These are phyloP conservation scores for Tricholaema leucomelas DNA, from an alignment of 2,113 vertebrate species.

Conservation along the genomic window DNA sequence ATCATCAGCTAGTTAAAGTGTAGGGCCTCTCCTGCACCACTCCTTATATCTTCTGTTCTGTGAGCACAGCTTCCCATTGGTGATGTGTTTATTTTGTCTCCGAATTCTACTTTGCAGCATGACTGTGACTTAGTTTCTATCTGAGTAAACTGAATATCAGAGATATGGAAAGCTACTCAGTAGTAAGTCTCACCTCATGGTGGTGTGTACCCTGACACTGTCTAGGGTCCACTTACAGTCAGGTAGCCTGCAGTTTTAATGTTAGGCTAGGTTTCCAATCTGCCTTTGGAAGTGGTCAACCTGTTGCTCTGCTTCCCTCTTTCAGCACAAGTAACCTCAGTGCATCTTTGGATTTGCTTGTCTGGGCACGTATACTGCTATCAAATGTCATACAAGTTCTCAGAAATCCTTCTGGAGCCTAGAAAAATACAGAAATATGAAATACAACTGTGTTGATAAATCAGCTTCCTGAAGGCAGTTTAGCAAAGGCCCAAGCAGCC, in stretches of 20 bases:
- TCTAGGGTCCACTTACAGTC: background rate
- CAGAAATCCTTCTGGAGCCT: background rate
- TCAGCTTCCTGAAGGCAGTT: background rate
- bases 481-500: background rate
- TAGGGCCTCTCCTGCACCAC: background rate
- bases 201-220: background rate
- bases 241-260: background rate
- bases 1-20: slow-evolving; percentile 28
- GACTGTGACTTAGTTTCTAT: too few relatives aligned
- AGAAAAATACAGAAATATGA: background rate
- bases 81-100: background rate
- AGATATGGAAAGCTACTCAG: background rate
- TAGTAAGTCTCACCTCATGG: background rate
- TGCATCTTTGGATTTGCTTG: background rate
- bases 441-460: background rate
- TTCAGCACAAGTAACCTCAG: background rate
- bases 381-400: background rate
- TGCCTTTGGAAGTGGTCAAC: background rate
- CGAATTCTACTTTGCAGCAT: background rate
- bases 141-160: background rate
- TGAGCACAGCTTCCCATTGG: background rate
- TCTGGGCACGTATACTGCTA: background rate
- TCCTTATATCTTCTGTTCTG: background rate
- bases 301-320: background rate
- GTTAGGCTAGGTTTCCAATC: background rate